Percentiles rank a stretch among this genome's conserved stretches.
Evolutionary conservation across 2,888 invertebrate species (phyloP).

Genomic region (Venustoraphidia nigricollis): DNA sequence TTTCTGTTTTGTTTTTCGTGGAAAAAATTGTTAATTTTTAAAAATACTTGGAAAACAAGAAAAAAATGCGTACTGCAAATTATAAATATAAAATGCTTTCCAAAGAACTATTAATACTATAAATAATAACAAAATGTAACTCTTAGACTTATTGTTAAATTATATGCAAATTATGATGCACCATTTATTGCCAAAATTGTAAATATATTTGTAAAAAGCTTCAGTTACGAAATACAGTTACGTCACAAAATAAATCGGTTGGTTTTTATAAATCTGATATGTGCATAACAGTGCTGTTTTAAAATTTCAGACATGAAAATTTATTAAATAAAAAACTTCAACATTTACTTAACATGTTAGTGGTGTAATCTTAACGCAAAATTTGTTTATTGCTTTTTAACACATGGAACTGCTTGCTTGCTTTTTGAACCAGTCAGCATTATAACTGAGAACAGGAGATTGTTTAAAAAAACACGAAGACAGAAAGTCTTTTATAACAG

Average conservation of each 20-base stretch:
- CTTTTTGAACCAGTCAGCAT: no score
- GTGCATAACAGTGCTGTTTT: not conserved
- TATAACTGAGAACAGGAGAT: no score
- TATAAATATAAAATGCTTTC: constrained; percentile 4
- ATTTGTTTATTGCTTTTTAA: no score
- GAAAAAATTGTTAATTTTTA: not conserved
- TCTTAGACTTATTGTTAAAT: not conserved
- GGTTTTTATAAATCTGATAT: not conserved
- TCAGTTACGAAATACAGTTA: not conserved
- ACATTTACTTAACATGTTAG: no score
- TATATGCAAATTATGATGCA: not conserved
- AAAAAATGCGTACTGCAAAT: not conserved
- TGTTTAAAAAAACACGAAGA: no score
- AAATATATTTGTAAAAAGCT: no score
- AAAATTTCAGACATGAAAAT: not conserved
- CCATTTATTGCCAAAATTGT: not conserved
- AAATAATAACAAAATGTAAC: not conserved
- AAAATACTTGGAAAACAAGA: not conserved
- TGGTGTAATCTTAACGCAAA: no score
- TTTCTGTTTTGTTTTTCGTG: no score
- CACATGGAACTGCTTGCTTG: no score
- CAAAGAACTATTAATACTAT: constrained; percentile 4
- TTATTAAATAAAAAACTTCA: no score
- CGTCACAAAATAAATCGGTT: not conserved
- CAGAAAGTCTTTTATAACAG: no score